A percentile compares a stretch with the other conserved stretches of the same genome.
phyloP scores from a whole-genome alignment of 2,797 vertebrate species.

The Sebastiscus albofasciatus region DNA sequence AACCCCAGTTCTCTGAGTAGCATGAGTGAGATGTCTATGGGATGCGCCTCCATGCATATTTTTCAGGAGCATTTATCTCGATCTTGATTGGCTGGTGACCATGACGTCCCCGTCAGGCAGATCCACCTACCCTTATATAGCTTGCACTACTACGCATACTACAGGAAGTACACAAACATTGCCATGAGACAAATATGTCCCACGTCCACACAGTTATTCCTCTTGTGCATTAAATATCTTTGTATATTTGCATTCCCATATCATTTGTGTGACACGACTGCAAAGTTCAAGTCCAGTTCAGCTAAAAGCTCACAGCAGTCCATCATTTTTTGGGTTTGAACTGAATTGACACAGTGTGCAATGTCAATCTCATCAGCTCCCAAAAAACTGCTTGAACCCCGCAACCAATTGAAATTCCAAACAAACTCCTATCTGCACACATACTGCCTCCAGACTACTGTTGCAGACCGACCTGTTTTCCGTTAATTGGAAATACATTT shows the following conservation, averaged over 20 bases:
- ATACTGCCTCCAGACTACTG: background rate
- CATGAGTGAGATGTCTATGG: no score
- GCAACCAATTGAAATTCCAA: background rate
- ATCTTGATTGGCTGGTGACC: no score
- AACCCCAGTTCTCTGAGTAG: no score
- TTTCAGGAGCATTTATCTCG: no score
- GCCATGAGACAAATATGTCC: background rate
- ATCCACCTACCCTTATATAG: no score
- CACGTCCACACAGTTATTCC: background rate
- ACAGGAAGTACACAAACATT: no score
- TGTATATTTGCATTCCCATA: background rate
- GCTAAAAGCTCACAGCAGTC: background rate
- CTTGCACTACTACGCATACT: no score
- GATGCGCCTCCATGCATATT: no score
- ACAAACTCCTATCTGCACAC: background rate
- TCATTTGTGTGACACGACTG: background rate
- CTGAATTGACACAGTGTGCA: background rate
- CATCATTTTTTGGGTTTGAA: background rate
- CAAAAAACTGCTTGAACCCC: background rate
- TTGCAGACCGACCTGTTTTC: slow-evolving; percentile 14
- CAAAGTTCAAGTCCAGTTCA: background rate
- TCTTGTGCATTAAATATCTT: background rate
- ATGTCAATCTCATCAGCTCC: slow-evolving; percentile 6
- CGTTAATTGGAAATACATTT: slow-evolving; percentile 36
- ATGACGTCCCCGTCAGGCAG: accelerated